These are phyloP conservation scores for Blennius ocellaris DNA, from an alignment of 2,113 vertebrate genomes.

Conservation along the genomic window DNA sequence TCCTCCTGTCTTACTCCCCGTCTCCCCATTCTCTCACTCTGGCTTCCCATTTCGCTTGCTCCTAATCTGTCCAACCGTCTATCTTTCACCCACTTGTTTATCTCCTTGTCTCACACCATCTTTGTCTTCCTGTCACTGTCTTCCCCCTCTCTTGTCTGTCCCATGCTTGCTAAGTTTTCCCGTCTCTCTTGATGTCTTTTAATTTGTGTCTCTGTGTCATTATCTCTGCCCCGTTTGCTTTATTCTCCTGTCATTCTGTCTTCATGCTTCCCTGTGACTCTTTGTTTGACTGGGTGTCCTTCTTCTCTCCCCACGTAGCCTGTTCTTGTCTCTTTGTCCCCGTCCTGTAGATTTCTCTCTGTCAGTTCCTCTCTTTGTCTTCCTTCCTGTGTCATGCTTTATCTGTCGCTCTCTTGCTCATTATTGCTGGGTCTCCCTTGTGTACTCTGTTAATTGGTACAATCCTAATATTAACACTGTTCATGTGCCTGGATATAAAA, in stretches of 20 bases:
- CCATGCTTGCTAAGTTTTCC: constrained; percentile 26
- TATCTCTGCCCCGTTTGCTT: constrained; percentile 12
- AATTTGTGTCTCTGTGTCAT: constrained; percentile 45
- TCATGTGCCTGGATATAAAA: constrained; percentile 59
- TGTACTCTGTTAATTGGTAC: constrained; percentile 72
- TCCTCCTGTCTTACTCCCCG: constrained; percentile 13
- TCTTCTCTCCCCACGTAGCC: constrained; percentile 9
- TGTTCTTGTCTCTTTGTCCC: constrained; percentile 22
- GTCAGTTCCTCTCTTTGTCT: constrained; percentile 41
- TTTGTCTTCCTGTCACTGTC: constrained; percentile 23
- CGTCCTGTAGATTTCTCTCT: constrained; percentile 28
- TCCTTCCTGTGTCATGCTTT: constrained; percentile 51
- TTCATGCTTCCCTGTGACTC: no score
- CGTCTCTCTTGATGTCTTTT: constrained; percentile 43
- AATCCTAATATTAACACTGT: constrained; percentile 74
- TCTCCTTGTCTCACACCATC: constrained; percentile 23
- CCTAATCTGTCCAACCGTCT: constrained; percentile 30
- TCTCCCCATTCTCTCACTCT: constrained; percentile 19
- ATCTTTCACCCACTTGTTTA: constrained; percentile 40
- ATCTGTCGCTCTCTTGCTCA: constrained; percentile 42
- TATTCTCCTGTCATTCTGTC: no score
- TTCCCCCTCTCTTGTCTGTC: constrained; percentile 1
- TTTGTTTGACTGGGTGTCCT: constrained; percentile 25
- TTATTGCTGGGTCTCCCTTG: constrained; percentile 65
- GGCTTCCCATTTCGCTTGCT: constrained; percentile 24